Evolutionary conservation across 2,888 invertebrate species (phyloP).

Genomic region (Eupithecia insigniata): DNA sequence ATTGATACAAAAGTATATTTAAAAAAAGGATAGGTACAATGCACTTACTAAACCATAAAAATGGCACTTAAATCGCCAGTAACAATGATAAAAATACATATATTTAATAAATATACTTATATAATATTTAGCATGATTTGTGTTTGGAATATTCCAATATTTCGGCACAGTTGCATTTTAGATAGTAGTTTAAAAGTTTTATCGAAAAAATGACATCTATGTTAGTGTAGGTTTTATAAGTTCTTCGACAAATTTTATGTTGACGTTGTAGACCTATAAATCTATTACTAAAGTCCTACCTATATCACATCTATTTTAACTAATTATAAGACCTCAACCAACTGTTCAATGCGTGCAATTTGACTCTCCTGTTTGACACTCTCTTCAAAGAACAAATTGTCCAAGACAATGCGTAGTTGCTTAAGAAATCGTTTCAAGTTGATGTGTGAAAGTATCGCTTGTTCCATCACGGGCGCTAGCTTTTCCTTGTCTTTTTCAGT

Average conservation of each 20-base stretch:
- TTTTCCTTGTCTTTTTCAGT: slow-evolving; percentile 86
- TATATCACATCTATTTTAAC: not conserved
- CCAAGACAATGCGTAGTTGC: slow-evolving; percentile 70
- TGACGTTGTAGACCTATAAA: not conserved
- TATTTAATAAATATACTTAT: too few species aligned
- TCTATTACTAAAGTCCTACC: not conserved
- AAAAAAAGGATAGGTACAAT: not conserved
- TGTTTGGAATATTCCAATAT: not conserved
- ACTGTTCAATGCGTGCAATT: slow-evolving; percentile 71
- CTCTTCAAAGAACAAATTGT: slow-evolving; percentile 64
- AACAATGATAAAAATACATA: too few species aligned
- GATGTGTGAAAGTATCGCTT: slow-evolving; percentile 71
- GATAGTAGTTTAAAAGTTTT: not conserved
- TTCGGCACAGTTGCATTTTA: not conserved
- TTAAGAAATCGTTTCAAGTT: slow-evolving; percentile 77
- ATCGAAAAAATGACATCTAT: not conserved
- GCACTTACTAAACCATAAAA: not conserved
- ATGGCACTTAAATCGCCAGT: not conserved
- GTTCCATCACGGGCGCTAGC: slow-evolving; percentile 79
- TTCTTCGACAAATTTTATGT: not conserved
- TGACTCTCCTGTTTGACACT: slow-evolving; percentile 47
- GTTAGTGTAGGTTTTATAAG: not conserved
- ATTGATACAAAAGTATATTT: too few species aligned
- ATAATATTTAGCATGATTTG: not conserved
- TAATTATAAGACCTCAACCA: slow-evolving; percentile 70